Evolutionary conservation across 2,888 invertebrate genomes (phyloP).

Genomic region (Coleophora deauratella): DNA sequence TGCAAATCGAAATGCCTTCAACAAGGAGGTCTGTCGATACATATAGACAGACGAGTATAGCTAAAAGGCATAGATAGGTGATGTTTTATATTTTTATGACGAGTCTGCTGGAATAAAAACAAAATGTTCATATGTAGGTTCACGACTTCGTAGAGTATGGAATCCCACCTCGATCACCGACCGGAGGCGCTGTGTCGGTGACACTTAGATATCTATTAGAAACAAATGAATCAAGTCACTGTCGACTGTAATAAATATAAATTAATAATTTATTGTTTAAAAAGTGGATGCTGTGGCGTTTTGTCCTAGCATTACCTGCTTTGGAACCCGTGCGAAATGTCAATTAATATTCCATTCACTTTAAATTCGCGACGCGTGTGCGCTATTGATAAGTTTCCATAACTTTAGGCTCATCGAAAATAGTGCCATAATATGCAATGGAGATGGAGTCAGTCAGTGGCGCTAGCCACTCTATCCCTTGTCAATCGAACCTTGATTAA

Average conservation of each 20-base stretch:
- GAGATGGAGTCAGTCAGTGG: too few relatives aligned
- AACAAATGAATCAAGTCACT: conserved; percentile 41
- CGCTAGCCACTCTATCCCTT: too few relatives aligned
- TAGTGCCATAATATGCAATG: conserved; percentile 10
- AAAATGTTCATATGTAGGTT: conserved; percentile 28
- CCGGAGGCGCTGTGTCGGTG: conserved; percentile 23
- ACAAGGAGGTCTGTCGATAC: background rate
- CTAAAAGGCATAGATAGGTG: conserved; percentile 1
- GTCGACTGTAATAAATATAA: conserved; percentile 41
- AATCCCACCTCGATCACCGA: conserved; percentile 17
- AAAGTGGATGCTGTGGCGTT: conserved; percentile 69
- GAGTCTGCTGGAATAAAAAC: background rate
- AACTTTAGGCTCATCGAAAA: conserved; percentile 9
- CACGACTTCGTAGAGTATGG: conserved; percentile 33
- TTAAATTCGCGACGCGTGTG: conserved; percentile 4
- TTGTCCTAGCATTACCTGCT: conserved; percentile 53
- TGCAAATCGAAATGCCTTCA: background rate
- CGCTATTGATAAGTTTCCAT: background rate
- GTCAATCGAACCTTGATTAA: too few relatives aligned
- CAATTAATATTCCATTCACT: conserved; percentile 49
- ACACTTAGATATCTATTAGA: conserved; percentile 44
- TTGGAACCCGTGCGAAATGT: conserved; percentile 33
- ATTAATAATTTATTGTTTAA: conserved; percentile 46
- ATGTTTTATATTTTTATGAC: conserved; percentile 2
- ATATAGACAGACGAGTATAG: background rate